Percentiles rank a stretch among this genome's conserved stretches.
phyloP scores from a whole-genome alignment of 1,140 invertebrate species.

The Trichogramma pretiosum region DNA sequence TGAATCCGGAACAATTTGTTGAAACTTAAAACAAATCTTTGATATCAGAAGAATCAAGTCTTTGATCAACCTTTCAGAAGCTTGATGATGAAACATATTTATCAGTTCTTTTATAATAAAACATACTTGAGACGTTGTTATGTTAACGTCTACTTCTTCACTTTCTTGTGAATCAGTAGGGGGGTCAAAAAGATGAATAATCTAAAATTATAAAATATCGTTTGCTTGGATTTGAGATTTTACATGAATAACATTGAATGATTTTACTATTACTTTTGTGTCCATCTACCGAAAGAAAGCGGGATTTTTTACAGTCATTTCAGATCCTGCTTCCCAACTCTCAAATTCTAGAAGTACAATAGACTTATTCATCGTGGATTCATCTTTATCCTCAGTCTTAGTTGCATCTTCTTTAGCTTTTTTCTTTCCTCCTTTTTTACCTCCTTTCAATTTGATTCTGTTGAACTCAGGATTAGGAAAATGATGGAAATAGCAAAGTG shows the following conservation, averaged over 20 bases:
- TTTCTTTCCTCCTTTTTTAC: slow-evolving; percentile 32
- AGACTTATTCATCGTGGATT: slow-evolving; percentile 16
- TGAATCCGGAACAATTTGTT: slow-evolving; percentile 37
- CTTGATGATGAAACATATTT: slow-evolving; percentile 32
- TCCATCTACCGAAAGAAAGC: slow-evolving; percentile 39
- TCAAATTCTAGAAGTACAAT: slow-evolving; percentile 26
- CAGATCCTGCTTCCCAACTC: slow-evolving; percentile 32
- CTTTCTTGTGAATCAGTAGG: no score
- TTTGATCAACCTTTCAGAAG: slow-evolving; percentile 37
- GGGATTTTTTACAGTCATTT: slow-evolving; percentile 37
- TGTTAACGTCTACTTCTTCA: slow-evolving; percentile 25
- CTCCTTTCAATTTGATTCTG: slow-evolving; percentile 31
- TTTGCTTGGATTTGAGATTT: slow-evolving; percentile 1
- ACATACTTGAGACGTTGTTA: slow-evolving; percentile 37
- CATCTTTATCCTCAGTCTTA: not conserved
- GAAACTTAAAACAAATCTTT: slow-evolving; percentile 44
- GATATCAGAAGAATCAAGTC: slow-evolving; percentile 46
- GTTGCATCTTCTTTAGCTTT: slow-evolving; percentile 10
- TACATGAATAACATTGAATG: slow-evolving; percentile 3
- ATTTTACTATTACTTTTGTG: slow-evolving; percentile 26
- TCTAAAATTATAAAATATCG: slow-evolving; percentile 23
- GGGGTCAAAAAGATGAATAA: slow-evolving; percentile 36
- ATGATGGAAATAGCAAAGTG: slow-evolving; percentile 48
- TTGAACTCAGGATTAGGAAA: slow-evolving; percentile 34
- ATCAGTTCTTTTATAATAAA: slow-evolving; percentile 39